Conservation (phyloP, 2,888 invertebrate species). For the Brassicogethes aeneus region DNA sequence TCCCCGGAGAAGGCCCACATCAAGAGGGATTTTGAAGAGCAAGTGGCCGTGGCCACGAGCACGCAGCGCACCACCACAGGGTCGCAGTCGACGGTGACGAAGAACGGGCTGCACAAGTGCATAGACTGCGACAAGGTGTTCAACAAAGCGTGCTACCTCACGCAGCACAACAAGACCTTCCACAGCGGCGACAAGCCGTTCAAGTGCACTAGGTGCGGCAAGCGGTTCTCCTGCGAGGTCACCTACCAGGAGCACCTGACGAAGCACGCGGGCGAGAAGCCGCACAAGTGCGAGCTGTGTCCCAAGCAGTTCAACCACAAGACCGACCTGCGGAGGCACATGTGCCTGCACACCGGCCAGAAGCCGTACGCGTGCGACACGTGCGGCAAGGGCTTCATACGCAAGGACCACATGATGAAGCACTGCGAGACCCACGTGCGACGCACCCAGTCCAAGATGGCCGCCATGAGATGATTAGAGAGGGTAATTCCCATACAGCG, state of each 20-base stretch:
- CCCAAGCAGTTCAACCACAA: conserved; percentile 88
- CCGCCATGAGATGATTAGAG: conserved; percentile 21
- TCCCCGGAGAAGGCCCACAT: conserved; percentile 34
- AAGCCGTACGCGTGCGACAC: conserved; percentile 75
- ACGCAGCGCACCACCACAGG: conserved; percentile 29
- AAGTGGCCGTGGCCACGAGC: neutral
- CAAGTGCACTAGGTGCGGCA: conserved; percentile 79
- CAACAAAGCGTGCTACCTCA: conserved; percentile 79
- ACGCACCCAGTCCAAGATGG: conserved; percentile 38
- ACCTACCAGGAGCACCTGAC: conserved; percentile 65
- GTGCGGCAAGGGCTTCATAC: conserved; percentile 81
- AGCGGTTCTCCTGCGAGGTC: conserved; percentile 65
- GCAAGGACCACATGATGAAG: conserved; percentile 87
- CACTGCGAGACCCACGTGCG: conserved; percentile 73
- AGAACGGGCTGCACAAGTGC: conserved; percentile 52
- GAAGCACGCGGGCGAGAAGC: conserved; percentile 76
- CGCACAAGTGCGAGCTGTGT: conserved; percentile 76
- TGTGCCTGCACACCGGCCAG: conserved; percentile 78
- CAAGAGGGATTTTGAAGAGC: conserved; percentile 34
- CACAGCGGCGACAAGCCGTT: conserved; percentile 80
- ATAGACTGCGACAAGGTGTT: conserved; percentile 76
- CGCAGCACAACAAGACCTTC: conserved; percentile 85
- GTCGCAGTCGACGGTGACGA: conserved; percentile 28
- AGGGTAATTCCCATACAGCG: neutral
- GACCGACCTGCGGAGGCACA: conserved; percentile 78